These are phyloP conservation scores for Pachyseris speciosa DNA, from an alignment of 64 coral and sea anemone genomes.

Conservation along the genomic window DNA sequence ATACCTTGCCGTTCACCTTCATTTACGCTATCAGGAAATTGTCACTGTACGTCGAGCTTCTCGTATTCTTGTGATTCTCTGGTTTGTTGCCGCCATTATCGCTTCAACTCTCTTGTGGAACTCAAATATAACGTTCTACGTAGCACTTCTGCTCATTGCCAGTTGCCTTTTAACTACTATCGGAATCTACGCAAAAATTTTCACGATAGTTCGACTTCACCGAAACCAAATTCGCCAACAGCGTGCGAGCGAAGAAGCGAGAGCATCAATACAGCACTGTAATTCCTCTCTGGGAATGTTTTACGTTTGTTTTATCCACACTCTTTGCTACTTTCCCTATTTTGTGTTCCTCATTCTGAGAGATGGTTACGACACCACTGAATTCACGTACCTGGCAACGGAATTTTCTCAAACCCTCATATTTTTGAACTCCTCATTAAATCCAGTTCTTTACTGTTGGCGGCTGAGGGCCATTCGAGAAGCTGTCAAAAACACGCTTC, in stretches of 20 bases:
- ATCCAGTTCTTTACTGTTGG: constrained; percentile 8
- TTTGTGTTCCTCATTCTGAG: constrained; percentile 28
- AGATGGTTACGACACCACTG: not conserved
- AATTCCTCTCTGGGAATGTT: not conserved
- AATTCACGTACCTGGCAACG: not conserved
- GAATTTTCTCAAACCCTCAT: not conserved
- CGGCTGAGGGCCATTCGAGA: not conserved
- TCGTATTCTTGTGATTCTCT: not conserved
- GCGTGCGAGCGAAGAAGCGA: not conserved
- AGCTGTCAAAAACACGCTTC: not conserved
- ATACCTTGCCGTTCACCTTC: constrained; percentile 69
- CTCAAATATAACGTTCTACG: not conserved
- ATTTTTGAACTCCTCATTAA: not conserved
- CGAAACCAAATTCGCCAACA: not conserved
- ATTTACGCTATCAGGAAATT: constrained; percentile 62
- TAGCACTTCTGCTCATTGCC: not conserved
- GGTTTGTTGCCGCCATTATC: not conserved
- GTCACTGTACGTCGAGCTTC: constrained; percentile 37
- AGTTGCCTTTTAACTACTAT: not conserved
- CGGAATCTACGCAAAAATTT: not conserved
- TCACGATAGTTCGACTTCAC: not conserved
- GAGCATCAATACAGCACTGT: too few species aligned
- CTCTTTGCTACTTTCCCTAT: constrained; percentile 8
- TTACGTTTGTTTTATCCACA: constrained; percentile 9
- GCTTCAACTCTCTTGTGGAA: constrained; percentile 38